Evolutionary conservation across 2,888 invertebrate genomes (phyloP), one percentile per base, ranked within the genome.

Genomic region (Stenodera caucasica): DNA sequence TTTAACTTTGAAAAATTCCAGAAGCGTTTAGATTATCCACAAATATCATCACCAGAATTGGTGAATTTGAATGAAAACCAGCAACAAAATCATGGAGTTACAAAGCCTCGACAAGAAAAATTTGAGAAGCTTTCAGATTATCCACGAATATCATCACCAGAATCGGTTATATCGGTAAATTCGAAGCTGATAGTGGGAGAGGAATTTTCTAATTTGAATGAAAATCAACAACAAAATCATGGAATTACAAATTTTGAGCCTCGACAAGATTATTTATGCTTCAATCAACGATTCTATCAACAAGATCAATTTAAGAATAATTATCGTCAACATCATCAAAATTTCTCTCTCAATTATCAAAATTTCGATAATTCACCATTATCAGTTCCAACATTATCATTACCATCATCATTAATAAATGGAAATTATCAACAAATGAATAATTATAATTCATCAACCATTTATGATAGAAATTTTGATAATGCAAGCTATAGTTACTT

Each of bases 401-500:
- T n/a, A 45, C 6, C 45, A 45, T 23, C 21, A 23, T n/a, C 23
- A 21, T 11, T 23, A 45, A 45, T 45, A n/a, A 45, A 45, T 45
- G 21, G 23, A 23, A n/a, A 45, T 45, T 45, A 45, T 45, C 45
- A 45, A 23, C 45, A 45, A 21, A 45, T 23, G 11, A 15, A 37
- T 37, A n/a, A 37, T 37, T 37, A 37, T 37, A 26, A 26, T 26
- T 5, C 26, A 26, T 26, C 5, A 5, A 26, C 5, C 2, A 37
- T 8, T 4, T 45, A 23, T n/a, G 45, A 45, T 45, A n/a, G 45
- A 23, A 45, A 40, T 40, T 40, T 18, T 11, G 18, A 40, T 40
- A 40, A 45, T n/a, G 12, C 45, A 11, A 23, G 45, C 23, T 45
- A 45, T 45, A 23, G 45, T 45, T 45, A 45, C 23, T 23, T 45